These are phyloP conservation scores for Plumapathes pennacea DNA, from an alignment of 92 coral and sea anemone species.

Conservation along the genomic window DNA sequence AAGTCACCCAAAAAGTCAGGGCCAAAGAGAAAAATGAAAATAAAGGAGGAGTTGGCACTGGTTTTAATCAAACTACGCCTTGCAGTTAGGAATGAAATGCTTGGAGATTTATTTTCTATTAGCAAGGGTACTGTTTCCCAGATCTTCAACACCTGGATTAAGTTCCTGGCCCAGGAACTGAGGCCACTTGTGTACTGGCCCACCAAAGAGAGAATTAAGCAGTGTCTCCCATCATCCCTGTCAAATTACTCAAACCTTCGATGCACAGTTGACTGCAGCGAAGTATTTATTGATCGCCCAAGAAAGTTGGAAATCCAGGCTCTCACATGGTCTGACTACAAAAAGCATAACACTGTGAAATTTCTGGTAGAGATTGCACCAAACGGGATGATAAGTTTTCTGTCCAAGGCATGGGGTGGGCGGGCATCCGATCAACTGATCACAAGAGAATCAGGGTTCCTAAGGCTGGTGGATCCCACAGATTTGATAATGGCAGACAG, in stretches of 20 bases:
- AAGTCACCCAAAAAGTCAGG: conserved; percentile 33
- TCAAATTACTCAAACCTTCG: conserved; percentile 37
- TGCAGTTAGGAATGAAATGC: conserved; percentile 30
- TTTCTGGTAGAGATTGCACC: conserved; percentile 70
- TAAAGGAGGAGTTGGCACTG: conserved; percentile 44
- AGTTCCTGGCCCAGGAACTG: conserved; percentile 48
- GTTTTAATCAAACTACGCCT: conserved; percentile 31
- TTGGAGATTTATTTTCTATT: conserved; percentile 56
- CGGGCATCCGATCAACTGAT: conserved; percentile 59
- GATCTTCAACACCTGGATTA: conserved; percentile 64
- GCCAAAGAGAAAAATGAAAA: conserved; percentile 27
- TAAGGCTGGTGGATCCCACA: conserved; percentile 46
- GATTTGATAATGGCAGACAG: conserved; percentile 68
- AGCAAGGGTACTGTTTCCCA: conserved; percentile 23
- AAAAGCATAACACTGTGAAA: conserved; percentile 58
- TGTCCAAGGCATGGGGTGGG: conserved; percentile 65
- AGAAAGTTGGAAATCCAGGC: conserved; percentile 48
- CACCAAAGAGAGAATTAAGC: conserved; percentile 32
- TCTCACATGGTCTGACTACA: conserved; percentile 62
- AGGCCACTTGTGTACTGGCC: conserved; percentile 47
- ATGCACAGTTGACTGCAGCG: conserved; percentile 57
- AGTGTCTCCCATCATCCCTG: conserved; percentile 38
- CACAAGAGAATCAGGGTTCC: conserved; percentile 47
- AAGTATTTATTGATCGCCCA: conserved; percentile 65
- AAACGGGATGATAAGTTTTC: conserved; percentile 57